Conservation (phyloP, 2,797 vertebrate genomes). For the Varecia variegata region DNA sequence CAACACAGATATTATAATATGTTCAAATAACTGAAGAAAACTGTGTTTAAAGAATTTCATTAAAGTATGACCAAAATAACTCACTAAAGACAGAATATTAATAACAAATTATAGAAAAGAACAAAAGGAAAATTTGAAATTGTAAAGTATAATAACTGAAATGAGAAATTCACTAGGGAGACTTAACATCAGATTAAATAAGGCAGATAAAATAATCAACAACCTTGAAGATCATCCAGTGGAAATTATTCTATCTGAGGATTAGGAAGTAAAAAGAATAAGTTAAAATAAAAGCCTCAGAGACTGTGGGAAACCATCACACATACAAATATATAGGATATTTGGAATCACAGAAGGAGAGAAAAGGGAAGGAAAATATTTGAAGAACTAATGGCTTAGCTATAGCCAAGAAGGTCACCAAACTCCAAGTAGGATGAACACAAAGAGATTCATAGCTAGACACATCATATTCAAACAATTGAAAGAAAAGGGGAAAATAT, state of each 20-base stretch:
- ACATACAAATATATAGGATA: background rate
- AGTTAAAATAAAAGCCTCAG: background rate
- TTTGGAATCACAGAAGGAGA: background rate
- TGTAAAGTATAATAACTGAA: background rate
- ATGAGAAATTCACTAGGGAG: background rate
- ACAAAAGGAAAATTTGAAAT: background rate
- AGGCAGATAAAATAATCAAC: background rate
- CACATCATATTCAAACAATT: background rate
- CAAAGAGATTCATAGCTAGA: background rate
- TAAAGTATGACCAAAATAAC: background rate
- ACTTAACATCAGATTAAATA: background rate
- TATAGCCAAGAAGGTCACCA: background rate
- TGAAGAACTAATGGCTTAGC: background rate
- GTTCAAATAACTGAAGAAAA: background rate
- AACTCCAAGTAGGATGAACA: background rate
- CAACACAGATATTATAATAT: background rate
- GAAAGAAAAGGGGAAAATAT: background rate
- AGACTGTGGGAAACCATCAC: background rate
- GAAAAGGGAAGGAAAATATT: background rate
- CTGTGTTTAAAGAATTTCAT: background rate
- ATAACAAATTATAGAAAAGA: background rate
- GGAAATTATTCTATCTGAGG: background rate
- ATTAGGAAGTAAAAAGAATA: background rate
- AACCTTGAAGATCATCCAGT: background rate
- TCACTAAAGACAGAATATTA: background rate